Conservation (phyloP, 2,888 invertebrate genomes). For the Nineta flava region DNA sequence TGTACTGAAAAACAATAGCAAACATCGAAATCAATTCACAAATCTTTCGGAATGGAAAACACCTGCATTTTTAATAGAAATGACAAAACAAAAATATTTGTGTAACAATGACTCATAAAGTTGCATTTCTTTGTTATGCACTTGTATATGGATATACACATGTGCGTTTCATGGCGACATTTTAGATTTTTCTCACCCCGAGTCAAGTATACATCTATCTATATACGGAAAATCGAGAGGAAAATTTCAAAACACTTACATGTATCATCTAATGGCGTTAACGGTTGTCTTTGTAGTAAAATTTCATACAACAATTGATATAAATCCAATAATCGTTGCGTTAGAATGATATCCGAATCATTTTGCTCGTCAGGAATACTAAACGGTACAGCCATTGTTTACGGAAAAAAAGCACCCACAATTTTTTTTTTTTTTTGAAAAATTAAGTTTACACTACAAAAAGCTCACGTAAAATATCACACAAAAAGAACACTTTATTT, state of each 20-base stretch:
- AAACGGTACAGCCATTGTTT: constrained; percentile 2
- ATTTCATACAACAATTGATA: constrained; percentile 1
- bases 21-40: background rate
- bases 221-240: background rate
- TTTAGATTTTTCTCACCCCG: background rate
- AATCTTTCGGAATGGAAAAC: background rate
- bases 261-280: background rate
- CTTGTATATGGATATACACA: background rate
- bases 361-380: constrained; percentile 1
- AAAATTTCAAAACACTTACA: too few species aligned
- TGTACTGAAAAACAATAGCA: background rate
- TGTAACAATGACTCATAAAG: background rate
- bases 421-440: too few species aligned
- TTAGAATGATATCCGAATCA: background rate
- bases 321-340: constrained; percentile 1
- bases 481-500: too few species aligned
- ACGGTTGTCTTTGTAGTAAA: background rate
- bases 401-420: too few species aligned
- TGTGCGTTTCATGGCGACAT: background rate
- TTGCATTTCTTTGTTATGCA: background rate
- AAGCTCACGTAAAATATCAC: too few species aligned
- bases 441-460: too few species aligned
- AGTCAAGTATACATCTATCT: too few species aligned
- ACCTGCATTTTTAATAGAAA: too few species aligned
- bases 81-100: too few species aligned